Percentiles rank a stretch among this genome's conserved stretches.
Evolutionary conservation across 2,113 vertebrate species (phyloP).

Genomic region (Rhynchomys soricoides): DNA sequence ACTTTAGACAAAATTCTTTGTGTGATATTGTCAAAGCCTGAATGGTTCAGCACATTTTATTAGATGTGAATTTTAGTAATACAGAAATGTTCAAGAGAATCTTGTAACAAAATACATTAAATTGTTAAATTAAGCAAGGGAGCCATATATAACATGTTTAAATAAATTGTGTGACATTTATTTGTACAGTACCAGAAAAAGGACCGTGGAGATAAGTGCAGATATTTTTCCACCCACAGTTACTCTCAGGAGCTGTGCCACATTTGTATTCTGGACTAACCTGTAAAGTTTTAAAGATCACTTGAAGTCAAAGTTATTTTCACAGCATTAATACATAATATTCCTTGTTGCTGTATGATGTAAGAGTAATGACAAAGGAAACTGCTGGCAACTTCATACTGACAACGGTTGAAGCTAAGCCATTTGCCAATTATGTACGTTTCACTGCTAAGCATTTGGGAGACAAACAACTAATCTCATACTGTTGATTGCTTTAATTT

Average conservation of each 20-base stretch:
- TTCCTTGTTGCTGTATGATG: background rate
- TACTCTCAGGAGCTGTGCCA: background rate
- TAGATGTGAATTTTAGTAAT: background rate
- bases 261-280: accelerated
- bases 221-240: background rate
- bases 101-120: background rate
- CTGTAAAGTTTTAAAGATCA: background rate
- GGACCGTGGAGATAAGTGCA: background rate
- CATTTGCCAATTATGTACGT: too few species aligned
- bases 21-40: background rate
- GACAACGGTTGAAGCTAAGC: background rate
- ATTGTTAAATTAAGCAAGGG: background rate
- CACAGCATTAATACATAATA: background rate
- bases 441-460: background rate
- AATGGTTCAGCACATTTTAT: constrained; percentile 4
- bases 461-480: background rate
- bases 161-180: background rate
- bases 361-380: background rate
- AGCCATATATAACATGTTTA: background rate
- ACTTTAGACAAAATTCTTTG: background rate
- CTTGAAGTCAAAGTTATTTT: background rate
- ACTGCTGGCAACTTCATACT: background rate
- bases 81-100: background rate
- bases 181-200: background rate
- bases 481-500: background rate